Conservation (phyloP, 2,888 invertebrate species). For the Machimus rusticus region DNA sequence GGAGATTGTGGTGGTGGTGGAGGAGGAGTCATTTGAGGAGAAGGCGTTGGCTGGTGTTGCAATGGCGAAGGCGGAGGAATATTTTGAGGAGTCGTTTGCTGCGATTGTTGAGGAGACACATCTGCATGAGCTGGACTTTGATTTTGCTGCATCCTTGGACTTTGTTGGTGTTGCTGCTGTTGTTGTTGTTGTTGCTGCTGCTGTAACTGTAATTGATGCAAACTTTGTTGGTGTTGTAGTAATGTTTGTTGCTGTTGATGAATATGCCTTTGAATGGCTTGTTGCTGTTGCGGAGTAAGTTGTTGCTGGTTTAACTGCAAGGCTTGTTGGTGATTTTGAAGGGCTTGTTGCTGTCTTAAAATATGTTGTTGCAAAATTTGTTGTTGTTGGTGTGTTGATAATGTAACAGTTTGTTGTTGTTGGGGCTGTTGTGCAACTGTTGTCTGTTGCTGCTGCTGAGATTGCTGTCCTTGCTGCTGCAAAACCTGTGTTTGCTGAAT, state of each 20-base stretch:
- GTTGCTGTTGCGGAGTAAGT: slow-evolving; percentile 57
- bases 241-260: slow-evolving; percentile 67
- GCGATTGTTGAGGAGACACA: slow-evolving; percentile 56
- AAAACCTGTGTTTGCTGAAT: slow-evolving; percentile 64
- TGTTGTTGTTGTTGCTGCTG: slow-evolving; percentile 50
- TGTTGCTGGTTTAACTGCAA: slow-evolving; percentile 56
- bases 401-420: slow-evolving; percentile 56
- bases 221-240: slow-evolving; percentile 64
- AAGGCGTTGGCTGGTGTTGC: slow-evolving; percentile 51
- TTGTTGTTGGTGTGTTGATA: slow-evolving; percentile 54
- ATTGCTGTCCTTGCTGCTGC: slow-evolving; percentile 54
- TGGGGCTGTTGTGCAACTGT: slow-evolving; percentile 53
- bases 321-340: slow-evolving; percentile 54
- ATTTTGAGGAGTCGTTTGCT: slow-evolving; percentile 53
- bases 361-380: slow-evolving; percentile 56
- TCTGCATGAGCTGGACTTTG: slow-evolving; percentile 60
- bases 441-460: slow-evolving; percentile 42
- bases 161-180: slow-evolving; percentile 54
- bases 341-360: slow-evolving; percentile 50
- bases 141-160: slow-evolving; percentile 59
- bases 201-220: slow-evolving; percentile 57
- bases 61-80: slow-evolving; percentile 60
- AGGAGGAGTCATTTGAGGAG: slow-evolving; percentile 62
- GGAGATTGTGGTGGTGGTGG: slow-evolving; percentile 55
- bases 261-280: slow-evolving; percentile 65